Base-by-base conservation (phyloP, 2,888 invertebrate genomes). In the Tenthredo scrophulariae region DNA sequence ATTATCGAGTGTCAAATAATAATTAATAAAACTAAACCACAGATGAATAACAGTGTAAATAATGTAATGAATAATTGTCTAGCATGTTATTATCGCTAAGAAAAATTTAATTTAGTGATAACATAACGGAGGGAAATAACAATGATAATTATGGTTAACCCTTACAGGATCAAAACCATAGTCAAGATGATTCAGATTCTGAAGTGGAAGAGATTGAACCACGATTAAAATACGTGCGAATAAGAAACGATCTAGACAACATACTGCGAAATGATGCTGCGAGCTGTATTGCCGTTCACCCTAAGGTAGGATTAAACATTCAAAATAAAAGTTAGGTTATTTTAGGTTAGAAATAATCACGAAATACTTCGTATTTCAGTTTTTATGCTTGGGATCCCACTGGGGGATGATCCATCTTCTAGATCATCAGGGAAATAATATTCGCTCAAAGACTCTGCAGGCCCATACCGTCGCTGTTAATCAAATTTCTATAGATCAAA, bases 391-490 rank as follows among this genome's bases (percentile, higher is more conserved):
- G 87, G 99, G 99, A 40, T 98, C 98, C 18, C 97, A 97, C 92
- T 97, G 97, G 96, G 99, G 99, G 2, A 95, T 96, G 87, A 96
- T 99, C 85, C 97, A 98, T 92, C 94, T 99, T 85, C 93, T 99
- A 85, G 99, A 99, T 93, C 98, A 98, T 93, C 97, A 97, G 91
- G 99, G 99, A 0, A 98, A 99, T 93, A 96, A 96, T 83, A 95
- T 96, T 43, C 94, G 95, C 88, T 96, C 95, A 83, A 96, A 96
- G 90, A 96, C 96, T 89, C 94, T 97, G 65, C 96, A 96, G 89
- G 95, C 96, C 43, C 99, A 99, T 91, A 96, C 97, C 0, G 97
- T 98, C 1, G 97, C 98, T 13, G 98, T 99, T 0, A 99, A 99
- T 94, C 97, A 97, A 91, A 98, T 99, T 88, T 98, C 98, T 72